These are phyloP conservation scores for Hydropsyche betteni DNA, from an alignment of 2,888 invertebrate species.

Conservation along the genomic window DNA sequence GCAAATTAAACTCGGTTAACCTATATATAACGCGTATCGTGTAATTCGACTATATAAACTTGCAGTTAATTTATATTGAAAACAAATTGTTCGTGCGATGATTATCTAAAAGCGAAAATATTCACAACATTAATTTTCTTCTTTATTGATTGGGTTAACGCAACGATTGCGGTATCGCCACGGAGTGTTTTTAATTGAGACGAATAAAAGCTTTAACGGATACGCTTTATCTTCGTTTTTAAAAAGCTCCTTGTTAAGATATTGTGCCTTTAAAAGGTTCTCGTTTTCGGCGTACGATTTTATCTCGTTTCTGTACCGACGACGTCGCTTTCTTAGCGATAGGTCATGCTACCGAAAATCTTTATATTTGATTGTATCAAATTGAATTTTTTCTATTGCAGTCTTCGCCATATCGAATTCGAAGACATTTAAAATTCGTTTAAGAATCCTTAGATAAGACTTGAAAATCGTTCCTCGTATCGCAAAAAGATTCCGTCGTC, in stretches of 20 bases:
- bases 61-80: constrained; percentile 11
- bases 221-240: constrained; percentile 15
- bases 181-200: constrained; percentile 17
- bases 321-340: not conserved
- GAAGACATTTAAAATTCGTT: too few species aligned
- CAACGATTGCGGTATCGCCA: not conserved
- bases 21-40: constrained; percentile 9
- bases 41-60: constrained; percentile 3
- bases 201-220: constrained; percentile 13
- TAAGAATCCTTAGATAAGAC: too few species aligned
- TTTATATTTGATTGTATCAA: too few species aligned
- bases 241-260: constrained; percentile 9
- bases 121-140: not conserved
- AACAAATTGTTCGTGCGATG: constrained; percentile 8
- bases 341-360: constrained; percentile 13
- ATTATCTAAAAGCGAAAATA: constrained; percentile 10
- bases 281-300: not conserved
- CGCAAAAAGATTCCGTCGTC: too few species aligned
- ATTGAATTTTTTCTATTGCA: too few species aligned
- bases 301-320: not conserved
- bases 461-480: too few species aligned
- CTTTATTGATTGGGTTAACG: not conserved
- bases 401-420: too few species aligned
- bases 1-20: constrained; percentile 21
- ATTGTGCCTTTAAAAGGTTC: not conserved